Evolutionary conservation across 2,888 invertebrate species (phyloP), one percentile per base, ranked within the genome.

Genomic region (Caenorhabditis sulstoni): DNA sequence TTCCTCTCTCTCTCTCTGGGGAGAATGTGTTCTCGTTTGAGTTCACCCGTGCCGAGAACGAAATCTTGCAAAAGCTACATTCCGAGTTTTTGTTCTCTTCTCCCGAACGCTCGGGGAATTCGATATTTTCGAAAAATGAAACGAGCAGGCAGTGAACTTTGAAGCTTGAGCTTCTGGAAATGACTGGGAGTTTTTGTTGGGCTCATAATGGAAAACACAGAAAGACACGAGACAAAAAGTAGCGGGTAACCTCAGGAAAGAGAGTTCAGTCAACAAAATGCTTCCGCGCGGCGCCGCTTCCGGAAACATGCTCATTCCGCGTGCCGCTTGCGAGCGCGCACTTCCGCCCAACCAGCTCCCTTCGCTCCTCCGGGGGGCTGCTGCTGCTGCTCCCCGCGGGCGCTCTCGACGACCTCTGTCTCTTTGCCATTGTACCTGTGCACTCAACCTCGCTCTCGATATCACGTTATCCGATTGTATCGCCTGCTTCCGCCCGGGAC

Each of bases 1-100:
- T 68, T n/a, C n/a, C n/a, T n/a, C n/a, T n/a, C n/a, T n/a, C n/a
- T 68, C 59, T 70, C 70, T 70, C 70, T 62, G 59, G 70, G 70
- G 70, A 49, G 18, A 61, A 62, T 70, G 61, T 62, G 70, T 70
- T 70, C 70, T 50, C 35, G 37, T 22, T 35, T 47, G 66, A 66
- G 45, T 66, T 66, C 66, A 55, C 47, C 47, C 29, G 29, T 18
- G n/a, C n/a, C n/a, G n/a, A 37, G 41, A 11, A 66, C 29, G 29
- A 29, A 29, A 29, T 7, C 29, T 29, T 29, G 29, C 37, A 59
- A 59, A 68, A 11, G n/a, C 47, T 16, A 55, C 22, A 7, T 14
- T 18, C 20, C 57, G 20, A 45, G 9, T 23, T 58, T 20, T 41
- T 44, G 18, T 16, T 29, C 9, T 20, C 12, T 20, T 20, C 20